Conservation (phyloP, 1,140 invertebrate genomes). For the Zophobas atratus region DNA sequence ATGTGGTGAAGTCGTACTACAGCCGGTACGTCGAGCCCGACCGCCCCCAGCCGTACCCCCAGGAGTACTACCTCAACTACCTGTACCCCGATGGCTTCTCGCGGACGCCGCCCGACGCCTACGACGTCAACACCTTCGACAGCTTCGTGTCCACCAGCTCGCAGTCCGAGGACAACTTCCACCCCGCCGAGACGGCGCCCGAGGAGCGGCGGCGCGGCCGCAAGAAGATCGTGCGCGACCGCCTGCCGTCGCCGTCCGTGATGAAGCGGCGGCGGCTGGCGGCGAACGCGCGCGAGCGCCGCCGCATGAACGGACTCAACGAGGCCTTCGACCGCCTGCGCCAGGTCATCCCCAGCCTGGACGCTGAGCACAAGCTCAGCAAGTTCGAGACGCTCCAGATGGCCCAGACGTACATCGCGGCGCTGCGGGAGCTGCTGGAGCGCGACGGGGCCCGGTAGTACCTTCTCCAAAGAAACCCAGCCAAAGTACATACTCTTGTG, state of each 20-base stretch:
- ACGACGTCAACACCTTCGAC: conserved; percentile 60
- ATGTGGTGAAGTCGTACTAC: conserved; percentile 56
- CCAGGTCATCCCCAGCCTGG: conserved; percentile 84
- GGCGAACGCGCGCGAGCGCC: conserved; percentile 84
- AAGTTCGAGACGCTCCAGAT: conserved; percentile 93
- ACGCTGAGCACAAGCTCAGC: conserved; percentile 85
- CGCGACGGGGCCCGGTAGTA: conserved; percentile 51
- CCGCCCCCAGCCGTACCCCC: neutral
- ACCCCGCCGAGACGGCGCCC: neutral
- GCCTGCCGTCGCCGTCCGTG: conserved; percentile 73
- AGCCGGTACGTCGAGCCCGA: conserved; percentile 9
- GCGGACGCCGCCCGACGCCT: conserved; percentile 46
- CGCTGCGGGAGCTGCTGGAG: conserved; percentile 77
- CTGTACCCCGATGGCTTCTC: conserved; percentile 4
- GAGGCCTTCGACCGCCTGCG: conserved; percentile 85
- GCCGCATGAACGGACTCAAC: conserved; percentile 88
- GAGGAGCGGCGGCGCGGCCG: conserved; percentile 18
- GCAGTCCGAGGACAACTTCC: conserved; percentile 50
- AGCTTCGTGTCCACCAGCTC: conserved; percentile 57
- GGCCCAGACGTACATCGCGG: conserved; percentile 88
- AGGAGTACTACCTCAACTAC: conserved; percentile 5
- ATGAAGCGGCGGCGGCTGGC: conserved; percentile 78
- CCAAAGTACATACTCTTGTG: neutral
- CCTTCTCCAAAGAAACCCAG: conserved; percentile 1
- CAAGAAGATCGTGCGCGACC: conserved; percentile 52